Evolutionary conservation across 2,113 vertebrate species (phyloP).

Genomic region (Myanophis thanlyinensis): DNA sequence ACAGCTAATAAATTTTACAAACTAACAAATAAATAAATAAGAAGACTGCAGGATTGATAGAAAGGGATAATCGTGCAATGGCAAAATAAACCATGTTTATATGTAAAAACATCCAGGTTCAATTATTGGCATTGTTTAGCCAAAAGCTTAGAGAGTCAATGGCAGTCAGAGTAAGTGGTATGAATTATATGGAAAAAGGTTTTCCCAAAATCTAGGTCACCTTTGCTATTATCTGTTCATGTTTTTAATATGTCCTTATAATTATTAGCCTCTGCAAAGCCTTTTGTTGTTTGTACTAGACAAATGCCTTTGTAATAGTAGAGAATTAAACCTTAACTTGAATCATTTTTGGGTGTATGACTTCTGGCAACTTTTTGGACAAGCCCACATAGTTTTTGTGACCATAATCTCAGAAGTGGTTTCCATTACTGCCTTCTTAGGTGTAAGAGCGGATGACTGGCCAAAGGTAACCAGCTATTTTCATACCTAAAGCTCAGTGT

Average conservation of each 20-base stretch:
- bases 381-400: neutral
- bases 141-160: neutral
- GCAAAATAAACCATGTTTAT: neutral
- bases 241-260: neutral
- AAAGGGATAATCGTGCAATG: neutral
- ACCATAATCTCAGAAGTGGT: neutral
- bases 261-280: neutral
- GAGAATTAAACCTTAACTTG: neutral
- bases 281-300: neutral
- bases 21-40: neutral
- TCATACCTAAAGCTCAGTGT: neutral
- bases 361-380: neutral
- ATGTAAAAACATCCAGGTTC: neutral
- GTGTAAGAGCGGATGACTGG: neutral
- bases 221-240: neutral
- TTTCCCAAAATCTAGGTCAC: neutral
- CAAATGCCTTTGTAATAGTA: neutral
- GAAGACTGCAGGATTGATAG: neutral
- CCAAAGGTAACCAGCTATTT: neutral
- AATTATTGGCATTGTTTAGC: neutral
- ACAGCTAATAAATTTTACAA: neutral
- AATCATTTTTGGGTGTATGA: neutral
- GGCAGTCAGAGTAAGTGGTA: neutral
- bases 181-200: neutral
- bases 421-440: neutral